Evolutionary conservation across 2,113 vertebrate genomes (phyloP), one percentile per base, ranked within the genome.

Genomic region (Bombycilla garrulus): DNA sequence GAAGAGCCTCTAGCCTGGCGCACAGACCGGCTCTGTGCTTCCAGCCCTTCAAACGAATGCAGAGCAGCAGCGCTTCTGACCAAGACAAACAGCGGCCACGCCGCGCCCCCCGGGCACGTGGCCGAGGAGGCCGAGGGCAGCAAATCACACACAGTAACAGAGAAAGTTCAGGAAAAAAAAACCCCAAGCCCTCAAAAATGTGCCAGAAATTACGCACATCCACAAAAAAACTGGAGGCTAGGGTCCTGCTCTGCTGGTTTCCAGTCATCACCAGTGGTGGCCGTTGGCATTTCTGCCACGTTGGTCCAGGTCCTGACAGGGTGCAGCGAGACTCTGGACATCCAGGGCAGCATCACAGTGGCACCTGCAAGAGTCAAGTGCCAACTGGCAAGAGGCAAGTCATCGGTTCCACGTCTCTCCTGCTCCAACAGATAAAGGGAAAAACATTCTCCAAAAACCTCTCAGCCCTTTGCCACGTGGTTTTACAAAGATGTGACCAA

Each of bases 11-110:
- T 56, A 71, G 25, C 58, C 12, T 19, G 0, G 69, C 2, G 5
- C 95, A 96, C 93, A 96, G 92, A 76, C 22, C 4, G 11, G 76
- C 95, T 93, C 95, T 97, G 96, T 96, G 93, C 86, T 72, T 48
- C 4, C 66, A 25, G 58, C 67, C 11, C 87, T 92, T 88, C 96
- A 94, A 83, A 81, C 28, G 19, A 31, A 79, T 12, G 78, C 84
- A 35, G 81, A 93, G 92, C 65, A 56, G 76, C 66, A 2, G 65
- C 13, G 21, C 71, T 57, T 56, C 90, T 5, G 20, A 78, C 94
- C 96, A 88, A 86, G 26, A 66, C 12, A 87, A 87, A 85, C 95
- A 96, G 92, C 4, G 1, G 9, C 0, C 2, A 35, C 5, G 47
- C 31, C 11, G 16, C 23, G 2, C 18, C 77, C 73, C 62, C 33